phyloP scores from a whole-genome alignment of 2,888 invertebrate genomes.

The Mantis religiosa region DNA sequence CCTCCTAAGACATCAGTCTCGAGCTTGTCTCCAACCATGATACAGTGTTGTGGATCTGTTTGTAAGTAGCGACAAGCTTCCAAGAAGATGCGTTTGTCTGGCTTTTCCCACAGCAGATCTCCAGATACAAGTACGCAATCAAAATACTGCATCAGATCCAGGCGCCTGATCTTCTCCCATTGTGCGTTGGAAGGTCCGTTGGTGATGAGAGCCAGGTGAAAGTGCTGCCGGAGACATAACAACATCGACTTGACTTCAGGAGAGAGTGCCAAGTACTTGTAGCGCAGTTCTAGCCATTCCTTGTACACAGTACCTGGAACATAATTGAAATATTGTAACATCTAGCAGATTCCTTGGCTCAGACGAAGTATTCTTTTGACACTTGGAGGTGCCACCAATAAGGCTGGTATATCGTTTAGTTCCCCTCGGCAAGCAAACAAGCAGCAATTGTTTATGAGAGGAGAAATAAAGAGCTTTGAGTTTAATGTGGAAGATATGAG shows the following conservation, averaged over 20 bases:
- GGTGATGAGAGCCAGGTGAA: slow-evolving; percentile 75
- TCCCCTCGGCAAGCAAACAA: too few species aligned
- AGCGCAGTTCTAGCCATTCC: slow-evolving; percentile 75
- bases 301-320: slow-evolving; percentile 62
- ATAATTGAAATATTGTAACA: neutral
- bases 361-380: too few species aligned
- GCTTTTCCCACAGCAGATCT: slow-evolving; percentile 83
- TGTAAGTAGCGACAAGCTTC: slow-evolving; percentile 73
- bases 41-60: slow-evolving; percentile 69
- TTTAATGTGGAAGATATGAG: too few species aligned
- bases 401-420: too few species aligned
- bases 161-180: slow-evolving; percentile 79
- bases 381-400: too few species aligned
- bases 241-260: slow-evolving; percentile 67
- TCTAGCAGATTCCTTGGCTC: neutral
- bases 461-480: rapidly evolving
- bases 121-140: slow-evolving; percentile 78
- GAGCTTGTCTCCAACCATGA: slow-evolving; percentile 85
- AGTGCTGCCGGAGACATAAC: slow-evolving; percentile 65
- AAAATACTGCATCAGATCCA: slow-evolving; percentile 67
- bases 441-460: too few species aligned
- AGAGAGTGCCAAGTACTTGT: slow-evolving; percentile 66
- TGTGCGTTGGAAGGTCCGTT: slow-evolving; percentile 83
- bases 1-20: slow-evolving; percentile 86
- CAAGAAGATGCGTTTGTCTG: slow-evolving; percentile 74